These are phyloP conservation scores for Smutsia gigantea DNA, from an alignment of 2,797 vertebrate species.

Conservation along the genomic window DNA sequence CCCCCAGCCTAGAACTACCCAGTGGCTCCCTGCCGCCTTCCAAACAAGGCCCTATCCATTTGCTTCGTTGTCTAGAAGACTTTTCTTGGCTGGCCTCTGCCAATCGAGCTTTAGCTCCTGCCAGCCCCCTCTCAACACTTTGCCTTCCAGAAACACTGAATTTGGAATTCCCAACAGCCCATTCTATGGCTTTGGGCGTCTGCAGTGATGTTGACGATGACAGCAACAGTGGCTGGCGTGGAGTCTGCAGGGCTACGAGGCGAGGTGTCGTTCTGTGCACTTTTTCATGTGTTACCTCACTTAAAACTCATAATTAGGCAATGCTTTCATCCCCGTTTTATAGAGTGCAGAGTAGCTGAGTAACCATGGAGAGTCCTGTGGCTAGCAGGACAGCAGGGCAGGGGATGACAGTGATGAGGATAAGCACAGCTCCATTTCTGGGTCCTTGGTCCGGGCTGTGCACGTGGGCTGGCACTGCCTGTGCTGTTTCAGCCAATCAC, in stretches of 20 bases:
- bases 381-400: background rate
- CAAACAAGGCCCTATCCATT: background rate
- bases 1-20: background rate
- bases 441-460: background rate
- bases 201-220: accelerated
- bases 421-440: background rate
- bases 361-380: background rate
- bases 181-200: too few species aligned
- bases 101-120: background rate
- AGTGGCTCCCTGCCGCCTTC: accelerated
- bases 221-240: background rate
- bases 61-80: background rate
- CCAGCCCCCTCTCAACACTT: background rate
- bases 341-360: accelerated
- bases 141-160: background rate
- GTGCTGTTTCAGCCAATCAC: too few species aligned
- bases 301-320: too few species aligned
- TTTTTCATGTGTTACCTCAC: background rate
- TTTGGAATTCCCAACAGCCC: background rate
- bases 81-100: background rate
- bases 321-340: background rate
- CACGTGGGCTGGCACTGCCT: background rate
- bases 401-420: accelerated
- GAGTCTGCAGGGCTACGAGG: background rate
- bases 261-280: background rate